Evolutionary conservation across 2,113 vertebrate species (phyloP).

Genomic region (Mola mola): DNA sequence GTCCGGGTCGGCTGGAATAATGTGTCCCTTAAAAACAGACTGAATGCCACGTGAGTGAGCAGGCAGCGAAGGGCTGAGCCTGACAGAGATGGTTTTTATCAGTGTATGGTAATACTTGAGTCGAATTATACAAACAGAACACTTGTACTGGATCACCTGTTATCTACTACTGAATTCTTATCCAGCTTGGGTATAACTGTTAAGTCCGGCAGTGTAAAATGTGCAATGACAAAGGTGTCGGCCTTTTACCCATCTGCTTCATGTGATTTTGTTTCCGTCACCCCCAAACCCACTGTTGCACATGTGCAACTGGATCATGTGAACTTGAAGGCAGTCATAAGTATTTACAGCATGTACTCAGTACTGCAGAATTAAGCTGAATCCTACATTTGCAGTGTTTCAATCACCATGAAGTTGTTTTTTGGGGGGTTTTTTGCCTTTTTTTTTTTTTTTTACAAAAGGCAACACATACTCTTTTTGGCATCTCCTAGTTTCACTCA

Average conservation of each 20-base stretch:
- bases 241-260: conserved; percentile 50
- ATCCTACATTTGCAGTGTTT: conserved; percentile 43
- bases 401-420: conserved; percentile 42
- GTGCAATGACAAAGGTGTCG: conserved; percentile 69
- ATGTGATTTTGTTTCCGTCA: conserved; percentile 18
- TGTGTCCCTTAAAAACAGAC: conserved; percentile 56
- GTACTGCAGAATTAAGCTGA: conserved; percentile 25
- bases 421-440: conserved; percentile 28
- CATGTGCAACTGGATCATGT: conserved; percentile 44
- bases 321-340: conserved; percentile 29
- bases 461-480: conserved; percentile 8
- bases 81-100: conserved; percentile 49
- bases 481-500: conserved; percentile 17
- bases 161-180: conserved; percentile 77
- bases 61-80: conserved; percentile 51
- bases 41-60: conserved; percentile 48
- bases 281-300: not conserved
- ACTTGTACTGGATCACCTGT: conserved; percentile 61
- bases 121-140: conserved; percentile 53
- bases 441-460: conserved; percentile 26
- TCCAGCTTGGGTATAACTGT: conserved; percentile 51
- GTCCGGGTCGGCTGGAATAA: conserved; percentile 49
- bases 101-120: conserved; percentile 35
- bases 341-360: conserved; percentile 30
- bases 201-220: conserved; percentile 56